Conservation (phyloP, 2,797 vertebrate species). For the Syngnathus acus region DNA sequence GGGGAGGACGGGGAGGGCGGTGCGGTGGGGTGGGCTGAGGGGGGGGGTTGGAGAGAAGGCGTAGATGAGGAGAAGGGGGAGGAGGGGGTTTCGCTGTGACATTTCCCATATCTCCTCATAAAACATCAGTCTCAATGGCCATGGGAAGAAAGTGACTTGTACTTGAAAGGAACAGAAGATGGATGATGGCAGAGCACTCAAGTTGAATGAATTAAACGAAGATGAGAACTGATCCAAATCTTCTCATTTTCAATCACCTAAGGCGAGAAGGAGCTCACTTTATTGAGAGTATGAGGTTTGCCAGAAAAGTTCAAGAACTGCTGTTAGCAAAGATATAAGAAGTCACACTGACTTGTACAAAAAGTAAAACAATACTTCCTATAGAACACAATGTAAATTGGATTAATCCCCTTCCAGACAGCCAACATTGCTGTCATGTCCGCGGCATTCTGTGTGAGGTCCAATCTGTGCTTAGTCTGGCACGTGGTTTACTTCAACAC, state of each 20-base stretch:
- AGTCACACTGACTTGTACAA: neutral
- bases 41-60: conserved; percentile 17
- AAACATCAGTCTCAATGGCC: conserved; percentile 51
- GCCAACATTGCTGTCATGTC: neutral
- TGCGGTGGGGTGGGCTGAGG: neutral
- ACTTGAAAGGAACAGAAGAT: conserved; percentile 1
- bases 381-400: neutral
- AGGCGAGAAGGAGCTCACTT: neutral
- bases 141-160: conserved; percentile 13
- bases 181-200: neutral
- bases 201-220: neutral
- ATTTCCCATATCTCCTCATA: conserved; percentile 66
- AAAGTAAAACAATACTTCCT: neutral
- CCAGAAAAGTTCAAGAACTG: neutral
- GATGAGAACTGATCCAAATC: neutral
- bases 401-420: neutral
- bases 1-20: conserved; percentile 41
- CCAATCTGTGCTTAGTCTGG: neutral
- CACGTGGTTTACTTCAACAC: conserved; percentile 1
- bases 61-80: conserved; percentile 30
- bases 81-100: conserved; percentile 39
- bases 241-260: neutral
- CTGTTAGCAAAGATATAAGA: neutral
- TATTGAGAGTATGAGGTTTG: neutral
- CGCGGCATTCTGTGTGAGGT: conserved; percentile 3